phyloP scores from a whole-genome alignment of 2,797 vertebrate genomes.

The Moxostoma hubbsi region DNA sequence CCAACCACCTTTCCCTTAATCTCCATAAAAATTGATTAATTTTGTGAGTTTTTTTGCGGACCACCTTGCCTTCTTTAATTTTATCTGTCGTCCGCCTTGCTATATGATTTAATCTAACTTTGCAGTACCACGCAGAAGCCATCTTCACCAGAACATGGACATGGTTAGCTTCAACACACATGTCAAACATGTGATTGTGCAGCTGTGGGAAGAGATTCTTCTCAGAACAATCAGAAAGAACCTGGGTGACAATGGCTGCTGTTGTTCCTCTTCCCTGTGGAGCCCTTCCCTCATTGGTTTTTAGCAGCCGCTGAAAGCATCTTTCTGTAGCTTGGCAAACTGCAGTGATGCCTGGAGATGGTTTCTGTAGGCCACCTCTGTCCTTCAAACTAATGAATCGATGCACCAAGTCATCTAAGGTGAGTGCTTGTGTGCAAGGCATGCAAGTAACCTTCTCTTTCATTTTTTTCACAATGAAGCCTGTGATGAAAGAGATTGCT shows the following conservation, averaged over 20 bases:
- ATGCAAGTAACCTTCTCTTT: conserved; percentile 27
- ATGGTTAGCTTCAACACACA: conserved; percentile 34
- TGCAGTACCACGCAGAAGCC: conserved; percentile 26
- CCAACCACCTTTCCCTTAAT: no score
- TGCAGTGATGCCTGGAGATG: no score
- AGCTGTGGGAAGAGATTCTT: no score
- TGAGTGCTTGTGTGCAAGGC: conserved; percentile 28
- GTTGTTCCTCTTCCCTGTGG: no score
- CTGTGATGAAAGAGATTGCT: conserved; percentile 30
- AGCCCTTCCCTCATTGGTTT: no score
- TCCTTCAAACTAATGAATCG: no score
- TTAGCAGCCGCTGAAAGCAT: no score
- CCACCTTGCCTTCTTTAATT: conserved; percentile 8
- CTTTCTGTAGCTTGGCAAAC: no score
- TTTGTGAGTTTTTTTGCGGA: neutral
- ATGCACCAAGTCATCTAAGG: no score
- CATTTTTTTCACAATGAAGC: conserved; percentile 32
- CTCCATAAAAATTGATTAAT: neutral
- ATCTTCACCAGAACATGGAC: conserved; percentile 35
- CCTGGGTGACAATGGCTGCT: no score
- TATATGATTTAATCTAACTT: conserved; percentile 36
- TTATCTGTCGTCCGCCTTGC: conserved; percentile 21
- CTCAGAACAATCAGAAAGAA: no score
- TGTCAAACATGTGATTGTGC: conserved; percentile 7
- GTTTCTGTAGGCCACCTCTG: no score